A percentile compares a stretch with the other conserved stretches of the same genome.
These are phyloP conservation scores for Phymanthus crucifer DNA, from an alignment of 92 coral and sea anemone genomes.

Conservation along the genomic window DNA sequence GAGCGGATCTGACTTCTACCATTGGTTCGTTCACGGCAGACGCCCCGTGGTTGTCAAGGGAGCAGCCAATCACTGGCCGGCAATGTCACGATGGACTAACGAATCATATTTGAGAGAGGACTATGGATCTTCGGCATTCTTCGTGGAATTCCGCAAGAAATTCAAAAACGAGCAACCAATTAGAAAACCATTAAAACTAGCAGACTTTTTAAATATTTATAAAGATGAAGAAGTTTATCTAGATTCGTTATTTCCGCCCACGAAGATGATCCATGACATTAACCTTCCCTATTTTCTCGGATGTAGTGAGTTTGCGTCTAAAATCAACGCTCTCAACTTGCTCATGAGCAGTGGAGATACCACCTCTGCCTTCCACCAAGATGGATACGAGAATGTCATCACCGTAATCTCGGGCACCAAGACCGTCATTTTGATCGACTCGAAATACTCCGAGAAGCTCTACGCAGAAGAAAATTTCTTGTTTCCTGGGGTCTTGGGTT, in stretches of 20 bases:
- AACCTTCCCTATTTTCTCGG: constrained; percentile 76
- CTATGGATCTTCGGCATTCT: constrained; percentile 69
- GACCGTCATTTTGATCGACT: constrained; percentile 64
- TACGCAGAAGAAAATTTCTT: constrained; percentile 74
- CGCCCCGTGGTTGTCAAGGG: constrained; percentile 82
- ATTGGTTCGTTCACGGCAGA: constrained; percentile 71
- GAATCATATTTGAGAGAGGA: constrained; percentile 75
- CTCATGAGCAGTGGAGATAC: constrained; percentile 83
- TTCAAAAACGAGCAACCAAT: constrained; percentile 75
- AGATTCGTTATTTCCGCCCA: constrained; percentile 83
- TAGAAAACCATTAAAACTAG: constrained; percentile 63
- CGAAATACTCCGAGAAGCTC: constrained; percentile 63
- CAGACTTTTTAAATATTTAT: constrained; percentile 72
- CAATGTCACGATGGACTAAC: constrained; percentile 76
- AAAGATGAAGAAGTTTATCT: constrained; percentile 76
- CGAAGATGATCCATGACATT: constrained; percentile 68
- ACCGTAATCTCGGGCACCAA: constrained; percentile 83
- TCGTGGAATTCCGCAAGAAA: constrained; percentile 74
- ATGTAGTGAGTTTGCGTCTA: constrained; percentile 72
- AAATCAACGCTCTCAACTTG: constrained; percentile 57
- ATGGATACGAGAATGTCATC: constrained; percentile 88
- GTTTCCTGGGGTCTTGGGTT: constrained; percentile 77
- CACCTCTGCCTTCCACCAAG: constrained; percentile 91
- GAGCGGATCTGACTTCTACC: constrained; percentile 80
- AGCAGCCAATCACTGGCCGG: constrained; percentile 94